Percentiles rank a stretch among this genome's conserved stretches.
These are phyloP conservation scores for Hydrochoerus hydrochaeris DNA, from an alignment of 2,113 vertebrate species.

Conservation along the genomic window DNA sequence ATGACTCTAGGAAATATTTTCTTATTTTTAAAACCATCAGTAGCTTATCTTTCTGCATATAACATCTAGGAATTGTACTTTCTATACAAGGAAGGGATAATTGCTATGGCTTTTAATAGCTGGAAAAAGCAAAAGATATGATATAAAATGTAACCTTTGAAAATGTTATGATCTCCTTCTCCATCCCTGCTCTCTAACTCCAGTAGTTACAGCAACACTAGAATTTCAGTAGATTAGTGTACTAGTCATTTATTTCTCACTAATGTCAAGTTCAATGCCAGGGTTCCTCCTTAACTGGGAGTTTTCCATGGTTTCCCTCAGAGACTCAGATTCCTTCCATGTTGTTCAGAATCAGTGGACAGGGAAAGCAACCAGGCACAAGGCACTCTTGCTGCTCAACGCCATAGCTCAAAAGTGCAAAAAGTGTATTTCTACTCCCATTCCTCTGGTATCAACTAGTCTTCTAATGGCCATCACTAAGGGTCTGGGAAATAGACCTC, in stretches of 20 bases:
- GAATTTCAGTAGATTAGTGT: not conserved
- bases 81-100: not conserved
- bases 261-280: not conserved
- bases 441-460: not conserved
- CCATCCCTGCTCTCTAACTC: not conserved
- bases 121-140: conserved; percentile 23
- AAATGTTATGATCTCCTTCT: not conserved
- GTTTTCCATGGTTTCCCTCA: not conserved
- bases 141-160: conserved; percentile 29
- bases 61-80: conserved; percentile 9
- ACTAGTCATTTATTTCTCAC: conserved; percentile 3
- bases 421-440: not conserved
- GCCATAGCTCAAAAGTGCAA: not conserved
- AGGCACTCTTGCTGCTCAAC: not conserved
- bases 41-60: conserved; percentile 27
- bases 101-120: not conserved
- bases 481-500: not conserved
- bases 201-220: not conserved
- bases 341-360: not conserved
- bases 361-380: not conserved
- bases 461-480: not conserved
- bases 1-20: not conserved
- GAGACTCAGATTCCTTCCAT: not conserved
- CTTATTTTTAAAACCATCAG: not conserved
- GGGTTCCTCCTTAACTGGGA: not conserved